A percentile compares a stretch with the other conserved stretches of the same genome.
These are phyloP conservation scores for Lepidocyrtinus sp. DNA, from an alignment of 2,888 invertebrate genomes.

Conservation along the genomic window DNA sequence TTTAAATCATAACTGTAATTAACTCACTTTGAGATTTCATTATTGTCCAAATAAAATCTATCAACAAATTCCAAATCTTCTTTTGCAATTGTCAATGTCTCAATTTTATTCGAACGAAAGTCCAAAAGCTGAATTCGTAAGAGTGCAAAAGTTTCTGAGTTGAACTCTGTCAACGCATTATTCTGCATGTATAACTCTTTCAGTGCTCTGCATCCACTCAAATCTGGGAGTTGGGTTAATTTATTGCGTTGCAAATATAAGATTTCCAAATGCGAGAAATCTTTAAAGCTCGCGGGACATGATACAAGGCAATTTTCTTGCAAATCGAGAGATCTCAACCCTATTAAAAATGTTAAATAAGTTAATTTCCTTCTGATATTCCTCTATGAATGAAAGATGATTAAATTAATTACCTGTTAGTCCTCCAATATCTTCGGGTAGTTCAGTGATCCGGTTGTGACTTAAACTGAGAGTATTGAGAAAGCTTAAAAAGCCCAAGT, in stretches of 20 bases:
- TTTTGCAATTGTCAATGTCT: conserved; percentile 54
- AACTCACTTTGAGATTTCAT: conserved; percentile 77
- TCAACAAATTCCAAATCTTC: conserved; percentile 78
- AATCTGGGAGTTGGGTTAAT: conserved; percentile 83
- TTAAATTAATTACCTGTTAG: conserved; percentile 81
- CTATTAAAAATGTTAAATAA: conserved; percentile 55
- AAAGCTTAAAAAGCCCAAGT: conserved; percentile 87
- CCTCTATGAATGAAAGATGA: too few relatives aligned
- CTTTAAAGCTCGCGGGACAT: conserved; percentile 57
- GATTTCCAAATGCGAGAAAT: conserved; percentile 80
- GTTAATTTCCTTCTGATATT: conserved; percentile 10
- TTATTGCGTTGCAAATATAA: conserved; percentile 88
- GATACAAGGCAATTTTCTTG: conserved; percentile 60
- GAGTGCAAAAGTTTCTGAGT: conserved; percentile 59
- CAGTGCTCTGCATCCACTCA: conserved; percentile 82
- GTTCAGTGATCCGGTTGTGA: conserved; percentile 81
- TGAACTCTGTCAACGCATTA: conserved; percentile 78
- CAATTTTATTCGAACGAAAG: conserved; percentile 66
- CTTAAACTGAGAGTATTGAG: conserved; percentile 82
- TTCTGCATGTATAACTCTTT: conserved; percentile 88
- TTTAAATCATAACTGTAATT: not conserved
- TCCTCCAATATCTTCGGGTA: conserved; percentile 87
- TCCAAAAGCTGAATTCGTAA: conserved; percentile 67
- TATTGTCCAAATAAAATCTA: conserved; percentile 88
- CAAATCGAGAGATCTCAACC: conserved; percentile 62